Percentiles rank a stretch among this genome's conserved stretches.
Conservation (phyloP, 2,888 invertebrate genomes). For the Calephelis perditalis region DNA sequence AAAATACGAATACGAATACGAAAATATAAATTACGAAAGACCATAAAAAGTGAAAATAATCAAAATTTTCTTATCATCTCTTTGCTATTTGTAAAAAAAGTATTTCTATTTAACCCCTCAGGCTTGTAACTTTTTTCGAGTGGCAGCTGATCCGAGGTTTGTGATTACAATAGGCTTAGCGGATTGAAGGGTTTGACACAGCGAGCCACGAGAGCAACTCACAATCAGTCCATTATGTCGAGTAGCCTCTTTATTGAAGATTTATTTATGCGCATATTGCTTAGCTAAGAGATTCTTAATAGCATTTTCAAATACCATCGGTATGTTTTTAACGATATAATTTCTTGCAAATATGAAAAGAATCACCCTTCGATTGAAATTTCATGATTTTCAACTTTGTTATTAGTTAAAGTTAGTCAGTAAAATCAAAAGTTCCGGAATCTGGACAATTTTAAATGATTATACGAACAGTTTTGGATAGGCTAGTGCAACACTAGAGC, state of each 20-base stretch:
- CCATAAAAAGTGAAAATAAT: too few species aligned
- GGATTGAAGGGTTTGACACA: conserved; percentile 38
- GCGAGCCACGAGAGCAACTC: conserved; percentile 43
- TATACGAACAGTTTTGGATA: too few species aligned
- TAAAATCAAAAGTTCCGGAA: too few species aligned
- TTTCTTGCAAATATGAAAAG: too few species aligned
- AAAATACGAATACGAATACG: too few species aligned
- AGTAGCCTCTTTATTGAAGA: conserved; percentile 53
- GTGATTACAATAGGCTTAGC: conserved; percentile 59
- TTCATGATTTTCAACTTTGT: too few species aligned
- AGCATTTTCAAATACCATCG: conserved; percentile 10
- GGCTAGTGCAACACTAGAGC: too few species aligned
- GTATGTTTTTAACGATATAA: neutral
- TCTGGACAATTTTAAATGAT: too few species aligned
- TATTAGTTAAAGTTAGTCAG: too few species aligned
- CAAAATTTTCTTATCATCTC: too few species aligned
- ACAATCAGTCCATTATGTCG: conserved; percentile 64
- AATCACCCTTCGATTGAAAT: too few species aligned
- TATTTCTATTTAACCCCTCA: conserved; percentile 29
- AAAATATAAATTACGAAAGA: too few species aligned
- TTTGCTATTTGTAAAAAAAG: neutral
- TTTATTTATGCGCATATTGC: conserved; percentile 65
- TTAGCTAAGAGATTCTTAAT: conserved; percentile 41
- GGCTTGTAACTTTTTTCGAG: conserved; percentile 42
- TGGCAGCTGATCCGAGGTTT: conserved; percentile 53